Evolutionary conservation across 2,797 vertebrate species (phyloP).

Genomic region (Acanthurus lineatus): DNA sequence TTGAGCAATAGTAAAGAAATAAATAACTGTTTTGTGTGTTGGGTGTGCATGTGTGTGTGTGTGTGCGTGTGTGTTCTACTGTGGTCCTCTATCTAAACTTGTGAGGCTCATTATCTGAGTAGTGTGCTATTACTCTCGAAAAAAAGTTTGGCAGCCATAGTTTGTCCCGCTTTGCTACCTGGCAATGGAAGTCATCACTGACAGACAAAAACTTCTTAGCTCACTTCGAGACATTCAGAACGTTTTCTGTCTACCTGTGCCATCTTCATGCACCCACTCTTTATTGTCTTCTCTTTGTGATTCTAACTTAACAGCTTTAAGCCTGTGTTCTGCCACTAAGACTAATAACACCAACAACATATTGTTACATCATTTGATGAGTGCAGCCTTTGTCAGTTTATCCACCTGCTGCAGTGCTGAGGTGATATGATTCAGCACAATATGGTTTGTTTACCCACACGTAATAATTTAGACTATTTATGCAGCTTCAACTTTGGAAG

Average conservation of each 20-base stretch:
- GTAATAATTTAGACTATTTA: conserved; percentile 64
- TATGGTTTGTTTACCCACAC: conserved; percentile 71
- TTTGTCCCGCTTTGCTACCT: conserved; percentile 26
- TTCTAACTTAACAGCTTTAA: conserved; percentile 24
- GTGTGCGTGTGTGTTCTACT: not conserved
- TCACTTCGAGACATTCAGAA: conserved; percentile 41
- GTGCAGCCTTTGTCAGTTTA: conserved; percentile 40
- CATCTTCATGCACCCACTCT: conserved; percentile 20
- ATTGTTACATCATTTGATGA: conserved; percentile 44
- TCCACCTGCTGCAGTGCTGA: conserved; percentile 58
- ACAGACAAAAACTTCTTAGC: conserved; percentile 41
- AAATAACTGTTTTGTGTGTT: conserved; percentile 20
- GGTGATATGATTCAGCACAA: conserved; percentile 51
- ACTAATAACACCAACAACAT: conserved; percentile 10
- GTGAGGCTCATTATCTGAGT: conserved; percentile 49
- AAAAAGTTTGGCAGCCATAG: conserved; percentile 31
- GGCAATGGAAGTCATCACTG: conserved; percentile 4
- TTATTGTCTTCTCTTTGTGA: conserved; percentile 35
- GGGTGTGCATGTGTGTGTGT: conserved; percentile 10
- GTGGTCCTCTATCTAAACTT: conserved; percentile 24
- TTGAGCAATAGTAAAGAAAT: conserved; percentile 17
- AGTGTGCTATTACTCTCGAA: conserved; percentile 5
- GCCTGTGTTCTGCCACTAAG: conserved; percentile 23
- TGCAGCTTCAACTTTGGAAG: conserved; percentile 64
- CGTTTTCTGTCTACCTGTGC: conserved; percentile 34